A percentile compares a stretch with the other conserved stretches of the same genome.
These are phyloP conservation scores for Ganaspis brasiliensis DNA, from an alignment of 2,888 invertebrate species.

Conservation along the genomic window DNA sequence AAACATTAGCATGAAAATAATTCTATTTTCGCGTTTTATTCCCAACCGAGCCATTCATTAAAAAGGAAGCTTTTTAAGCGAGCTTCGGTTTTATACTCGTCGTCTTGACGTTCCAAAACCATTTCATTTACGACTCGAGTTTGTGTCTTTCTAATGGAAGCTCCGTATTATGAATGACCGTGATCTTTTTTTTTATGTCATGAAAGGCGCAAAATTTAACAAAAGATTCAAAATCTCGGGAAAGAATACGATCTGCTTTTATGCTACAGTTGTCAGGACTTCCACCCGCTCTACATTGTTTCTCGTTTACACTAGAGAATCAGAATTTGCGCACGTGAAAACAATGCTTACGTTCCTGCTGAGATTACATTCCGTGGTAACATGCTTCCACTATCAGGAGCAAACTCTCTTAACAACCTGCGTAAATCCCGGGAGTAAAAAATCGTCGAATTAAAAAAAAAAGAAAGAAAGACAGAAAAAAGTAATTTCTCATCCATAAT, in stretches of 20 bases:
- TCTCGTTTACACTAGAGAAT: conserved; percentile 42
- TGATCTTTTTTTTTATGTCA: conserved; percentile 27
- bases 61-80: conserved; percentile 23
- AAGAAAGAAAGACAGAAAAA: not conserved
- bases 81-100: conserved; percentile 28
- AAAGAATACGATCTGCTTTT: conserved; percentile 43
- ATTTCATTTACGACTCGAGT: conserved; percentile 40
- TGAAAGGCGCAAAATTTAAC: conserved; percentile 40
- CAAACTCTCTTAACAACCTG: conserved; percentile 20
- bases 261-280: conserved; percentile 35
- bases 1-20: conserved; percentile 15
- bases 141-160: conserved; percentile 42
- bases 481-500: conserved; percentile 29
- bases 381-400: conserved; percentile 7
- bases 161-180: conserved; percentile 33
- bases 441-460: conserved; percentile 27
- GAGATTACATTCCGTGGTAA: conserved; percentile 27
- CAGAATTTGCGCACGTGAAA: conserved; percentile 30
- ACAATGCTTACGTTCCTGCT: conserved; percentile 36
- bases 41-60: not conserved
- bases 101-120: conserved; percentile 34
- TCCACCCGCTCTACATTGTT: conserved; percentile 40
- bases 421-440: conserved; percentile 17
- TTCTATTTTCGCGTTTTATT: conserved; percentile 15
- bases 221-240: conserved; percentile 38